Conservation (phyloP, 2,113 vertebrate genomes). For the Callorhinus ursinus region DNA sequence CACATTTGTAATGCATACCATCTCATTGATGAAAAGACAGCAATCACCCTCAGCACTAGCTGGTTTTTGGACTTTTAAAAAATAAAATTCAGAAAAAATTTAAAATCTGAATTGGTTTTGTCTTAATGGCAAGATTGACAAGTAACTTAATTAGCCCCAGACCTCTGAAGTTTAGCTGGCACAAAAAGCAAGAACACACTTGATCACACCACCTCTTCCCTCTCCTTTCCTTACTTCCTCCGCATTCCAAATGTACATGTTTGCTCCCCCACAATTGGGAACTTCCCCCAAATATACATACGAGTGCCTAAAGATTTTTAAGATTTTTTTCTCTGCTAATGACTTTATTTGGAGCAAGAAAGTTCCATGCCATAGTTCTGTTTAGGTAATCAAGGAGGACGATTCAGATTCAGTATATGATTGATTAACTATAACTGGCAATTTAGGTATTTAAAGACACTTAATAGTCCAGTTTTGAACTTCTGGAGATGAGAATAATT, state of each 20-base stretch:
- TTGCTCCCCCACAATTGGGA: neutral
- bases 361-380: neutral
- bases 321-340: conserved; percentile 22
- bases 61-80: neutral
- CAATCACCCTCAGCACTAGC: neutral
- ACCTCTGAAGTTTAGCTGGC: neutral
- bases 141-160: neutral
- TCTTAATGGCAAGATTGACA: neutral
- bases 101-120: neutral
- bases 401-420: neutral
- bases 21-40: neutral
- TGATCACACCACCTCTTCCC: neutral
- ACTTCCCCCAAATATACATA: neutral
- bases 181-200: neutral
- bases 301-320: neutral
- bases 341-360: neutral
- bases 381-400: neutral
- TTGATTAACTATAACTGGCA: neutral
- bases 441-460: neutral
- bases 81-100: conserved; percentile 23
- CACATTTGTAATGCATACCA: neutral
- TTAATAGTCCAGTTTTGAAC: neutral
- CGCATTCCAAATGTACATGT: neutral
- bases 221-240: neutral
- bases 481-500: neutral